These are phyloP conservation scores for Nothocercus julius DNA, from an alignment of 2,113 vertebrate genomes.

Conservation along the genomic window DNA sequence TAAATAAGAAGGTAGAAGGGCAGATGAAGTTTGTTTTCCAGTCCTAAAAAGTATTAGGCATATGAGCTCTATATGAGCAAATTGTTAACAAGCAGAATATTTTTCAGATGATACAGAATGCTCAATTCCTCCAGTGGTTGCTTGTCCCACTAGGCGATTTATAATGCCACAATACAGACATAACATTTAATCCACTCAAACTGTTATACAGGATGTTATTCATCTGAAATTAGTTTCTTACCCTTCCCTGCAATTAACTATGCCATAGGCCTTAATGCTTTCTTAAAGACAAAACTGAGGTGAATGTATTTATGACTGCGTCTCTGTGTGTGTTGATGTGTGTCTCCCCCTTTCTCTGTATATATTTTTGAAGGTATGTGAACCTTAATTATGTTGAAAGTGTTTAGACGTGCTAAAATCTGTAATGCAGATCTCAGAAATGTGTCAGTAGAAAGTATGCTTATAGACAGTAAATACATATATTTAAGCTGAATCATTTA, in stretches of 20 bases:
- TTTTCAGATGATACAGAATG: not conserved
- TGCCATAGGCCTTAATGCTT: not conserved
- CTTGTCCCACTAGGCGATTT: not conserved
- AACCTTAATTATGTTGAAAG: not conserved
- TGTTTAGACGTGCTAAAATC: not conserved
- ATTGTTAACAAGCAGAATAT: not conserved
- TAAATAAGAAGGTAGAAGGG: not conserved
- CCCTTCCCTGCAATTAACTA: not conserved
- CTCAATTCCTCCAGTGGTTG: not conserved
- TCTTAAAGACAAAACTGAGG: not conserved
- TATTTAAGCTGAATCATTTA: not conserved
- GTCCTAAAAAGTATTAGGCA: not conserved
- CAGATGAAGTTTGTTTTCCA: not conserved
- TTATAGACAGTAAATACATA: not conserved
- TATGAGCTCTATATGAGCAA: not conserved
- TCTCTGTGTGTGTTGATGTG: fast-evolving
- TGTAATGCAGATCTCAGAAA: not conserved
- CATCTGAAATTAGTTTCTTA: not conserved
- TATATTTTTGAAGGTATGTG: too few relatives aligned
- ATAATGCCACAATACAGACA: not conserved
- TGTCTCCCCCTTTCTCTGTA: too few relatives aligned
- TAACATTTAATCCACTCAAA: not conserved
- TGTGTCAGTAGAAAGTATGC: not conserved
- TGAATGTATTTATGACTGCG: not conserved
- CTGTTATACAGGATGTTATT: not conserved